Evolutionary conservation across 2,113 vertebrate genomes (phyloP), one percentile per base, ranked within the genome.

Genomic region (Melanerpes formicivorus): DNA sequence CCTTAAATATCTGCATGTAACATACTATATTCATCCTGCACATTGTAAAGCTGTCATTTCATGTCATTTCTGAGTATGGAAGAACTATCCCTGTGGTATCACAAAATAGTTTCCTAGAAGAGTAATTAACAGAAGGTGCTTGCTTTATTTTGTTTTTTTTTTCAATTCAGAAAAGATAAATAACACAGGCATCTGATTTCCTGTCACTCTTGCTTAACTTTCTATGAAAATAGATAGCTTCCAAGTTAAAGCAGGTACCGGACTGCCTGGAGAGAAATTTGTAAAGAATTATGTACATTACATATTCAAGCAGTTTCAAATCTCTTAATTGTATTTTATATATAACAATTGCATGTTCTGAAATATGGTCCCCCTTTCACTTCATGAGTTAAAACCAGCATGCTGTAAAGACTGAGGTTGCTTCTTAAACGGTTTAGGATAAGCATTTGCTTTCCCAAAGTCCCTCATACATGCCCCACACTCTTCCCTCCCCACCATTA

Each of bases 201-300:
- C 95, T 98, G 97, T 96, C 97, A 96, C 81, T 97, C 95, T 97
- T 97, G 94, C 95, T 98, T 97, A 97, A 97, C 96, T 98, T 97
- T 96, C 93, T 97, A 95, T 96, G 96, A 96, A 97, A 97, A 97
- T 97, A 94, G 97, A 97, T 97, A 96, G 95, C 94, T 97, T 97
- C 96, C 97, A 97, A 97, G 97, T 97, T 95, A 97, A 97, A 97
- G 94, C 93, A 75, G 88, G 97, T 97, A 97, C 96, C 96, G 96
- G 95, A 92, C 96, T 97, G 97, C 96, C 81, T 93, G 93, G 78
- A 79, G 50, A 93, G 93, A 94, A 96, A 97, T 96, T 87, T 87
- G 87, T 86, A 92, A 87, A 95, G 95, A 91, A 84, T 87, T 90
- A 90, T 92, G 90, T 97, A 89, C 79, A 58, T 97, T 96, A 90